A percentile compares a stretch with the other conserved stretches of the same genome.
Evolutionary conservation across 2,113 vertebrate genomes (phyloP).

Genomic region (Phasianus colchicus): DNA sequence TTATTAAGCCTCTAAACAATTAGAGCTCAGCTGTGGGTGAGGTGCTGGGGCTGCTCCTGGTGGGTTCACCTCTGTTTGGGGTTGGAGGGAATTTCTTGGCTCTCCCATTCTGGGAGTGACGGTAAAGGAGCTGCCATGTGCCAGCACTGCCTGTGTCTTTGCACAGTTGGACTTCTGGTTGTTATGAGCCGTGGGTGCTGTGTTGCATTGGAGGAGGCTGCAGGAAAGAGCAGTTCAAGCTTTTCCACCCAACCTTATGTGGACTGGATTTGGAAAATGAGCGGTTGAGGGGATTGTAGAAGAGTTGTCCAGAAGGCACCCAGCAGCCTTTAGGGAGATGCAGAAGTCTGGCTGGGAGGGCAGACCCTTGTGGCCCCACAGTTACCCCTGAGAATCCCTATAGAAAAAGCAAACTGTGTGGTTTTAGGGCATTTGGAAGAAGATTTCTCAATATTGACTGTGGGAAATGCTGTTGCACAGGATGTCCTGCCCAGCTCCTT

Average conservation of each 20-base stretch:
- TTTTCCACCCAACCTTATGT: neutral
- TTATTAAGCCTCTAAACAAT: slow-evolving; percentile 67
- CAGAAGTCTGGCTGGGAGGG: no score
- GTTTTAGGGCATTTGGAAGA: neutral
- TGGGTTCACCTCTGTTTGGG: neutral
- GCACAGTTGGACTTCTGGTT: neutral
- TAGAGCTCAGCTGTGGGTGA: neutral
- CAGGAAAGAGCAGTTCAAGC: neutral
- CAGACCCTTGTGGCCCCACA: neutral
- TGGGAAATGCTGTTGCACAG: neutral
- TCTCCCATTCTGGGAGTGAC: neutral
- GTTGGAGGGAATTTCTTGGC: neutral
- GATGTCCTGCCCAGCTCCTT: neutral
- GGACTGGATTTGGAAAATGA: neutral
- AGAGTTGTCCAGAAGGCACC: neutral
- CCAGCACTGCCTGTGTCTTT: neutral
- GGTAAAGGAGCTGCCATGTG: neutral
- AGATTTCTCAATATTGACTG: neutral
- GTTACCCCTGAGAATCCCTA: neutral
- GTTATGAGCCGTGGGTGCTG: neutral
- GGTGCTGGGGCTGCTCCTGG: neutral
- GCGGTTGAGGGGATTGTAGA: neutral
- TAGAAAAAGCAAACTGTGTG: neutral
- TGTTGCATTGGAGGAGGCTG: neutral
- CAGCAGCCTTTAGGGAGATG: neutral